These are phyloP conservation scores for Brachyopa scutellaris DNA, from an alignment of 2,888 invertebrate genomes.

Conservation along the genomic window DNA sequence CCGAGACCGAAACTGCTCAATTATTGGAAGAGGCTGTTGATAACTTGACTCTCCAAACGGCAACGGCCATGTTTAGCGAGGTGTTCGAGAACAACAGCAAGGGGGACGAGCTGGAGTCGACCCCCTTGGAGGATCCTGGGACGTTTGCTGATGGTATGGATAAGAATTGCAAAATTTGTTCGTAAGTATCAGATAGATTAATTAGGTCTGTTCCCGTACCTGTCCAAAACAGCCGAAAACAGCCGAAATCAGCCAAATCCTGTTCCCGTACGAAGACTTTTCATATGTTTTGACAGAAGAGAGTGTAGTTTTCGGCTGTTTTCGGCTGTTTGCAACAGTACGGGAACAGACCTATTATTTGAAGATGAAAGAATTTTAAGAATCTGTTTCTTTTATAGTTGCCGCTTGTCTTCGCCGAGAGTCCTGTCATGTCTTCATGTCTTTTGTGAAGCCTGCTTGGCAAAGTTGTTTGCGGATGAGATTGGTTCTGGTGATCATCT, in stretches of 20 bases:
- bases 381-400: slow-evolving; percentile 81
- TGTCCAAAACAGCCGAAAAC: too few species aligned
- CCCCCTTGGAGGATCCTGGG: slow-evolving; percentile 80
- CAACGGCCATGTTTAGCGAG: slow-evolving; percentile 76
- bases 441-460: slow-evolving; percentile 95
- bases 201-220: too few species aligned
- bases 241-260: too few species aligned
- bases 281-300: too few species aligned
- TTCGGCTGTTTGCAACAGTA: too few species aligned
- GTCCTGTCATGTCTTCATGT: slow-evolving; percentile 97
- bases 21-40: slow-evolving; percentile 68
- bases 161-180: slow-evolving; percentile 86
- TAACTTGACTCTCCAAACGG: slow-evolving; percentile 61
- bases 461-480: slow-evolving; percentile 89
- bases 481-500: slow-evolving; percentile 85
- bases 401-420: slow-evolving; percentile 90
- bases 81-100: slow-evolving; percentile 77
- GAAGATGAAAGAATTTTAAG: slow-evolving; percentile 24
- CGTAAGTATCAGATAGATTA: slow-evolving; percentile 82
- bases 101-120: slow-evolving; percentile 78
- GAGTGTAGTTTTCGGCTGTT: too few species aligned
- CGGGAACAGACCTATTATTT: too few species aligned
- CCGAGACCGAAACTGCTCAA: slow-evolving; percentile 53
- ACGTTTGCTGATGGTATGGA: slow-evolving; percentile 82
- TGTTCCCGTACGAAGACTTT: too few species aligned